These are phyloP conservation scores for Bombus superbus DNA, from an alignment of 1,140 invertebrate genomes.

Conservation along the genomic window DNA sequence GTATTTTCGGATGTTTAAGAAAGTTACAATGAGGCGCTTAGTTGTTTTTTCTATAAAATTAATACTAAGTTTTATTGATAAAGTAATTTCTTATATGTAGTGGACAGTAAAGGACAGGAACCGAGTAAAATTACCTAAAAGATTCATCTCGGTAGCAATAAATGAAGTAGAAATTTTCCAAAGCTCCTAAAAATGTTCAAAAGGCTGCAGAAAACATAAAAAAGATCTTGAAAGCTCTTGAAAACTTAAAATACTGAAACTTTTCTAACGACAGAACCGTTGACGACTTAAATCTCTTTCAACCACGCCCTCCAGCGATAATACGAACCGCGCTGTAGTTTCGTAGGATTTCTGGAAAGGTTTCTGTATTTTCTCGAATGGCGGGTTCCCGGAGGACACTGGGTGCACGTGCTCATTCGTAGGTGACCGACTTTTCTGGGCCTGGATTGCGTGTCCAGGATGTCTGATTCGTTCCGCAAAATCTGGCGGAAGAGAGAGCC, in stretches of 20 bases:
- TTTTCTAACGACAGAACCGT: background rate
- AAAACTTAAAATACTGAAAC: background rate
- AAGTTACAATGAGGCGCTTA: too few relatives aligned
- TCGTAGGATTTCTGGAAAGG: background rate
- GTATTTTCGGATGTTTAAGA: too few relatives aligned
- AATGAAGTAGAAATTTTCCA: too few relatives aligned
- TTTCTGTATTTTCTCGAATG: background rate
- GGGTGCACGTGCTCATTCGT: slow-evolving; percentile 16
- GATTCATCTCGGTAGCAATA: too few relatives aligned
- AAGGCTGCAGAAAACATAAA: background rate
- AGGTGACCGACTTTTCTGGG: slow-evolving; percentile 32
- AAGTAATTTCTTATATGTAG: too few relatives aligned
- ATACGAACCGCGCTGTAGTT: background rate
- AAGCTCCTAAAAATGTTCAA: too few relatives aligned
- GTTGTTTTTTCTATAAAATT: too few relatives aligned
- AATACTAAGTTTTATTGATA: too few relatives aligned
- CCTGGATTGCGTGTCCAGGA: slow-evolving; percentile 42
- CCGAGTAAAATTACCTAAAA: too few relatives aligned
- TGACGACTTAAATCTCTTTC: background rate
- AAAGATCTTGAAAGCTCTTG: background rate
- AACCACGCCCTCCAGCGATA: background rate
- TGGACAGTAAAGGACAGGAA: too few relatives aligned
- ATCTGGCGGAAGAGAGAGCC: slow-evolving; percentile 44
- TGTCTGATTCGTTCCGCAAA: slow-evolving; percentile 30
- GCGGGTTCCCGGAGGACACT: background rate